Conservation (phyloP, 2,113 vertebrate species). For the Elaphurus davidianus region DNA sequence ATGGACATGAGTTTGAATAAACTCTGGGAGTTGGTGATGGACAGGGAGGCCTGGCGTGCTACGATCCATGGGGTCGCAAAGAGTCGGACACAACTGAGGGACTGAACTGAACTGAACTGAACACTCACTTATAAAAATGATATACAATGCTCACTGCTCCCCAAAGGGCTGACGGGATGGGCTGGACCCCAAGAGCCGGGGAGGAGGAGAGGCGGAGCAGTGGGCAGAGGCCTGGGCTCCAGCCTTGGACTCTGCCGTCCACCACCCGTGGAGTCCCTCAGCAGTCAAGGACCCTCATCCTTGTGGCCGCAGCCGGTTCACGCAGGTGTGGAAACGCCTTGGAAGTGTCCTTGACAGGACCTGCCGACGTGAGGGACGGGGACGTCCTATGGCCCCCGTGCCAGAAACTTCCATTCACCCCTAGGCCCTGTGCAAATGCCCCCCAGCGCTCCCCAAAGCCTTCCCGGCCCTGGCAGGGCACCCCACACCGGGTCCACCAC, state of each 20-base stretch:
- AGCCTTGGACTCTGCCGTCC: accelerated
- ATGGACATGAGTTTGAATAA: not conserved
- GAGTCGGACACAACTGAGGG: accelerated
- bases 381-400: not conserved
- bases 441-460: not conserved
- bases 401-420: not conserved
- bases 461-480: accelerated
- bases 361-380: accelerated
- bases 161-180: not conserved
- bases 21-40: not conserved
- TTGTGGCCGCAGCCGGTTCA: accelerated
- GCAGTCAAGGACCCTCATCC: too few species aligned
- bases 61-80: accelerated
- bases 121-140: not conserved
- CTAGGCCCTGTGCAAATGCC: accelerated
- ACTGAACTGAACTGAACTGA: not conserved
- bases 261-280: accelerated
- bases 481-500: too few species aligned
- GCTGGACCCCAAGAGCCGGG: not conserved
- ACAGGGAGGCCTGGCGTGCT: not conserved
- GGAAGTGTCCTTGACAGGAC: not conserved
- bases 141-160: not conserved
- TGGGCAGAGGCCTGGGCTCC: accelerated
- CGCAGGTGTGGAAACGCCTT: accelerated
- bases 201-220: accelerated